Conservation (phyloP, 2,797 vertebrate genomes). For the Eutrigla gurnardus region DNA sequence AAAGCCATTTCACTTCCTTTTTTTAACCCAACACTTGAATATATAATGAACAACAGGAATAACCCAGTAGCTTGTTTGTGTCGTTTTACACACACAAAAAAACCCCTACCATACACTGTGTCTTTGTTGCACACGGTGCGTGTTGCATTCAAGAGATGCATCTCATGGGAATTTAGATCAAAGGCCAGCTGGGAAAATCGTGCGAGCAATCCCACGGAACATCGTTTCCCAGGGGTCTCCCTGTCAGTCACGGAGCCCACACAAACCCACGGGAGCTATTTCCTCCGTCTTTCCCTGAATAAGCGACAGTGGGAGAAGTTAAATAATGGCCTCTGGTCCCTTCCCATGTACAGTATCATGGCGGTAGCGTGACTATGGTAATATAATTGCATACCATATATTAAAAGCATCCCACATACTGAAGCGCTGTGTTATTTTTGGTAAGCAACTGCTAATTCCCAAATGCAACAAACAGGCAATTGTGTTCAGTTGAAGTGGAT, state of each 20-base stretch:
- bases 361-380: slow-evolving; percentile 32
- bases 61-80: background rate
- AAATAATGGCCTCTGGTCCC: slow-evolving; percentile 48
- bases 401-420: slow-evolving; percentile 44
- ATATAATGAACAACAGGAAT: background rate
- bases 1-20: background rate
- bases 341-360: slow-evolving; percentile 55
- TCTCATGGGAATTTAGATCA: slow-evolving; percentile 45
- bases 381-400: slow-evolving; percentile 60
- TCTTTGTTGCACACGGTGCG: slow-evolving; percentile 9
- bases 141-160: background rate
- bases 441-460: slow-evolving; percentile 36
- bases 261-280: slow-evolving; percentile 52
- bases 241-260: slow-evolving; percentile 57
- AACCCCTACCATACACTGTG: background rate
- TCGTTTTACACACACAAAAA: background rate
- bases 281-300: slow-evolving; percentile 45
- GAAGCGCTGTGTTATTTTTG: slow-evolving; percentile 39
- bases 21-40: background rate
- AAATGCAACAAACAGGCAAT: slow-evolving; percentile 53
- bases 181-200: slow-evolving; percentile 40
- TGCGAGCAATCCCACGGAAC: slow-evolving; percentile 46
- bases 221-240: slow-evolving; percentile 64
- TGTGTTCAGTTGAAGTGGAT: slow-evolving; percentile 13
- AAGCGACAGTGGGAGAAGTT: slow-evolving; percentile 56